Evolutionary conservation across 2,888 invertebrate species (phyloP).

Genomic region (Cylindroiulus punctatus): DNA sequence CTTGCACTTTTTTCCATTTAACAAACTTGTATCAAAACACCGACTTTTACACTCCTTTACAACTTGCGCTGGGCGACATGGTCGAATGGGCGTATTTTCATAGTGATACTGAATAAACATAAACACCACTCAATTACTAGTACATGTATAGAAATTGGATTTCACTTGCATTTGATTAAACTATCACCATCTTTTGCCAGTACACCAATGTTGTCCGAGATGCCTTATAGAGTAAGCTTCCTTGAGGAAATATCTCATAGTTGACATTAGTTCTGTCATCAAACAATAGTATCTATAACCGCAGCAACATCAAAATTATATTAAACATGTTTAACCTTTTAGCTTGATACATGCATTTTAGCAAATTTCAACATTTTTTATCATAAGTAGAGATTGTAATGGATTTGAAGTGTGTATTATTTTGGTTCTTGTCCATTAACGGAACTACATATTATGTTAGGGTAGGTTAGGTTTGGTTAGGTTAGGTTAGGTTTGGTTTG

Average conservation of each 20-base stretch:
- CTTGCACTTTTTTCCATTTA: not conserved
- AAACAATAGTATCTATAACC: conserved; percentile 32
- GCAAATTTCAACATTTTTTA: not conserved
- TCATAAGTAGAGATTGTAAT: no score
- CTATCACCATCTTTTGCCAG: conserved; percentile 49
- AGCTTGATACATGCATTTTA: no score
- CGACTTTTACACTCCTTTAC: conserved; percentile 3
- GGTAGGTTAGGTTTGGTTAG: no score
- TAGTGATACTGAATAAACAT: not conserved
- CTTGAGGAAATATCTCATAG: conserved; percentile 3
- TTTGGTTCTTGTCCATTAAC: no score
- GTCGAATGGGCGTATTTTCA: conserved; percentile 47
- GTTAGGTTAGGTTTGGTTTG: no score
- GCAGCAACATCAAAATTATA: not conserved
- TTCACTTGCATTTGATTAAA: not conserved
- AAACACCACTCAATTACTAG: not conserved
- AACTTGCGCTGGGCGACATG: not conserved
- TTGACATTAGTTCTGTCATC: not conserved
- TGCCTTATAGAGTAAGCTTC: not conserved
- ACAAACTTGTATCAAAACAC: not conserved
- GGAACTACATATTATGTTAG: no score
- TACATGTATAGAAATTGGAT: not conserved
- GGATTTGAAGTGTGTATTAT: no score
- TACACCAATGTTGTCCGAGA: not conserved
- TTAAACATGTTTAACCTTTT: no score